Evolutionary conservation across 2,797 vertebrate genomes (phyloP).

Genomic region (Chrosomus eos): DNA sequence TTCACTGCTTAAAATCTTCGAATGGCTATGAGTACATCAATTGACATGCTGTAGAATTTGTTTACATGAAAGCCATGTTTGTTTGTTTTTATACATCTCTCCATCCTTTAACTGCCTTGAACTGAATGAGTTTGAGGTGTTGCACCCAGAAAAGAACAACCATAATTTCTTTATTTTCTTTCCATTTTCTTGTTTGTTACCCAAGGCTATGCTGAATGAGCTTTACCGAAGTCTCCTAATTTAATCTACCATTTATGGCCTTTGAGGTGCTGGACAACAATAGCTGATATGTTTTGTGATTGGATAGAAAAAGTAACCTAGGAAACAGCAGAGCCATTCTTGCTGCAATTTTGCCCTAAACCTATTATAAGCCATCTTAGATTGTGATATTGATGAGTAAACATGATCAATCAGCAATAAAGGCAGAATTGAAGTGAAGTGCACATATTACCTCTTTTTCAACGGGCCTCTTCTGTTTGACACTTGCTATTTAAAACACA

Average conservation of each 20-base stretch:
- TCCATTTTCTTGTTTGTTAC: constrained; percentile 70
- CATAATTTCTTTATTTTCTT: constrained; percentile 76
- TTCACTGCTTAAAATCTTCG: not conserved
- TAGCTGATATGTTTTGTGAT: constrained; percentile 65
- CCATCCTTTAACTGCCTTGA: not conserved
- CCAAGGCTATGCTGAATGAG: constrained; percentile 78
- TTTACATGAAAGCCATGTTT: not conserved
- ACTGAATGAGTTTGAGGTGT: constrained; percentile 70
- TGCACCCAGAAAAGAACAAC: constrained; percentile 70
- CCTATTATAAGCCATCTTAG: constrained; percentile 72
- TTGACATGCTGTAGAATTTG: not conserved
- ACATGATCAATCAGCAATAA: constrained; percentile 74
- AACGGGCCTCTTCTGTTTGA: not conserved
- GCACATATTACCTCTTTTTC: constrained; percentile 48
- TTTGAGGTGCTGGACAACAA: constrained; percentile 65
- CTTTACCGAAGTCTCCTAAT: constrained; percentile 76
- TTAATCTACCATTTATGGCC: constrained; percentile 80
- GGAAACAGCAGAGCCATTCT: constrained; percentile 73
- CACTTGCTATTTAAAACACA: constrained; percentile 56
- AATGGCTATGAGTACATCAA: not conserved
- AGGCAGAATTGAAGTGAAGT: constrained; percentile 68
- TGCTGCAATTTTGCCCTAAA: constrained; percentile 76
- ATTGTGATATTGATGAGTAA: constrained; percentile 70
- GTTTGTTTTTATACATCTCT: not conserved
- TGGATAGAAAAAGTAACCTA: constrained; percentile 75